These are phyloP conservation scores for Gymnogyps californianus DNA, from an alignment of 2,113 vertebrate species.

Conservation along the genomic window DNA sequence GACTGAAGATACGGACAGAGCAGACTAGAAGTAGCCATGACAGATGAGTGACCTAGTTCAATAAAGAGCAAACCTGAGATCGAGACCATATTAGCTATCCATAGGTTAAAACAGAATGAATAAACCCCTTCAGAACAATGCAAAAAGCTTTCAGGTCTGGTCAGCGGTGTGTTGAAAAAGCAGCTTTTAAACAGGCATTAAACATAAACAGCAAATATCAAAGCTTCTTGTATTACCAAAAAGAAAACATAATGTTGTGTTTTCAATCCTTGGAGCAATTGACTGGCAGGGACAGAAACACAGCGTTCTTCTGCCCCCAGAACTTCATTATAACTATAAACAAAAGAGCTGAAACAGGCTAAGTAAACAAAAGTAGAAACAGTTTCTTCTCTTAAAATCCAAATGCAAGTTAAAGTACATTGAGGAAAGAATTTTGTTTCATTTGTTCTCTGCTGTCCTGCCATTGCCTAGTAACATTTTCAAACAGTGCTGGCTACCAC, in stretches of 20 bases:
- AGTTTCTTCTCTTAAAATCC: neutral
- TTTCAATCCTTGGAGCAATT: neutral
- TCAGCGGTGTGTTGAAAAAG: neutral
- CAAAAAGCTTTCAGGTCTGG: neutral
- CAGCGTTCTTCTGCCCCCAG: neutral
- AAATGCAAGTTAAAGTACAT: neutral
- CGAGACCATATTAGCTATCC: neutral
- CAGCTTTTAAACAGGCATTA: neutral
- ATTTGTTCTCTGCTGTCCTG: neutral
- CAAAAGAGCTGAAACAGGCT: neutral
- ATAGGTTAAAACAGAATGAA: neutral
- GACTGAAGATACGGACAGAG: neutral
- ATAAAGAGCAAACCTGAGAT: neutral
- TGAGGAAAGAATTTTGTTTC: neutral
- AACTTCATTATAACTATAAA: neutral
- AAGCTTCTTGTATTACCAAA: neutral
- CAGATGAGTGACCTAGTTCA: neutral
- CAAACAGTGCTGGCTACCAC: neutral
- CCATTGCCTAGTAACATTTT: slow-evolving; percentile 3
- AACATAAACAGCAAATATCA: neutral
- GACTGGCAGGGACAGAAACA: neutral
- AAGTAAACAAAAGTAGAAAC: neutral
- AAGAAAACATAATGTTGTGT: neutral
- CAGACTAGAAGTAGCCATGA: neutral
- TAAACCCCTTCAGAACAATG: neutral